These are phyloP conservation scores for Netelia fuscicornis DNA, from an alignment of 2,888 invertebrate genomes.

Conservation along the genomic window DNA sequence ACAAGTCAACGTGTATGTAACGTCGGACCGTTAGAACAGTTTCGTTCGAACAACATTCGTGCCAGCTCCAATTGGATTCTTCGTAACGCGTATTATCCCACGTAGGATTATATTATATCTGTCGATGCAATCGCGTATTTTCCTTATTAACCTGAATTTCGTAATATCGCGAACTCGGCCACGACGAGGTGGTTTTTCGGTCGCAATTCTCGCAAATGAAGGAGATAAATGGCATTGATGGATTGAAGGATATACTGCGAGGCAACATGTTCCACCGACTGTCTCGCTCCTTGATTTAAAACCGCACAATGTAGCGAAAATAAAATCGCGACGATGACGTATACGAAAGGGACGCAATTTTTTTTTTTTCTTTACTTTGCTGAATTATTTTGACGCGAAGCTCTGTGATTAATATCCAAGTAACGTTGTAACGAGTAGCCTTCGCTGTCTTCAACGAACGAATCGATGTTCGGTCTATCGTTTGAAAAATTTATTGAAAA, in stretches of 20 bases:
- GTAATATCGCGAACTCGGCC: slow-evolving; percentile 25
- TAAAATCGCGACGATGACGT: background rate
- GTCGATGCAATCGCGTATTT: slow-evolving; percentile 14
- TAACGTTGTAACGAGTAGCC: too few species aligned
- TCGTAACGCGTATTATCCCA: background rate
- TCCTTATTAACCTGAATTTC: slow-evolving; percentile 50
- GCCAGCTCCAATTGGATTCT: background rate
- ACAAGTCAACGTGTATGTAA: background rate
- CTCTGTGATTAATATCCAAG: background rate
- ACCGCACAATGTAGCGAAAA: background rate
- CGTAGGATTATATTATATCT: slow-evolving; percentile 18
- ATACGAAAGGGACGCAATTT: background rate
- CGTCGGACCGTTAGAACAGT: background rate
- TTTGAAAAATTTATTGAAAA: too few species aligned
- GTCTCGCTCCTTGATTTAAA: background rate
- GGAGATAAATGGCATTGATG: slow-evolving; percentile 25
- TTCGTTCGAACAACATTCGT: slow-evolving; percentile 26
- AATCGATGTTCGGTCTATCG: too few species aligned
- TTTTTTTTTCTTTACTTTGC: background rate
- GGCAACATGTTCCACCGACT: background rate
- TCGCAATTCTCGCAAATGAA: slow-evolving; percentile 39
- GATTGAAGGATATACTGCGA: background rate
- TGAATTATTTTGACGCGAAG: background rate
- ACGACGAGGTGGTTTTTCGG: slow-evolving; percentile 3
- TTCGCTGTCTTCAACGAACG: too few species aligned